Percentiles rank a stretch among this genome's conserved stretches.
Evolutionary conservation across 35 echinoderm and acorn worm species (phyloP).

Genomic region (Hemicentrotus pulcherrimus): DNA sequence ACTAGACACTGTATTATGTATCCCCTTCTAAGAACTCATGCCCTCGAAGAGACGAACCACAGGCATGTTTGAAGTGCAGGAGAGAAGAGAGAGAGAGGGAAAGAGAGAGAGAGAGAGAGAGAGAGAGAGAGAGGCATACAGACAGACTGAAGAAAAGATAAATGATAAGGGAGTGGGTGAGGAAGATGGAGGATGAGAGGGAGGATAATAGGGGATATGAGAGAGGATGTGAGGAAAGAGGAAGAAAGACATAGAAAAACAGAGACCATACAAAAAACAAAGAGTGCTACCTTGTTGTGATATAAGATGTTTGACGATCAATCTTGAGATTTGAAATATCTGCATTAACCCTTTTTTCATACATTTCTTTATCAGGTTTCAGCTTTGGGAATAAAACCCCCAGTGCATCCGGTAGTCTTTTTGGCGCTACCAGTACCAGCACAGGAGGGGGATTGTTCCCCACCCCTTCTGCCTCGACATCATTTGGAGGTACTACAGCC

Average conservation of each 20-base stretch:
- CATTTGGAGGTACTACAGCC: neutral
- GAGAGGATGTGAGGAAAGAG: no score
- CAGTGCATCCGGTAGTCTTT: conserved; percentile 25
- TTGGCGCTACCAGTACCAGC: conserved; percentile 53
- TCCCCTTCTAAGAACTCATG: neutral
- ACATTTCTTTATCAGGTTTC: neutral
- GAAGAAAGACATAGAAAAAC: no score
- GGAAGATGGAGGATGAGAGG: neutral
- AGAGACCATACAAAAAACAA: no score
- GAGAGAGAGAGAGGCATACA: neutral
- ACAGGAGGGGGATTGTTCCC: conserved; percentile 56
- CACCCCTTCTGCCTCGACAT: neutral
- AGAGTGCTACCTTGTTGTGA: no score
- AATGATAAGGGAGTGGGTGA: neutral
- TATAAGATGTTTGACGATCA: no score
- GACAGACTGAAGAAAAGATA: neutral
- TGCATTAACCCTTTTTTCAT: neutral
- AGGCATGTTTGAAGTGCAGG: neutral
- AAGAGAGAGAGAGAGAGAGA: neutral
- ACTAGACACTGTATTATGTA: neutral
- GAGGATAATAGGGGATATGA: neutral
- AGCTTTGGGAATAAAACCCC: conserved; percentile 9
- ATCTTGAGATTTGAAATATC: neutral
- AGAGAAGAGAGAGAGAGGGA: neutral
- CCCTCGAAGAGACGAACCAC: neutral